phyloP scores from a whole-genome alignment of 1,140 invertebrate species.

The Pachypsylla venusta region DNA sequence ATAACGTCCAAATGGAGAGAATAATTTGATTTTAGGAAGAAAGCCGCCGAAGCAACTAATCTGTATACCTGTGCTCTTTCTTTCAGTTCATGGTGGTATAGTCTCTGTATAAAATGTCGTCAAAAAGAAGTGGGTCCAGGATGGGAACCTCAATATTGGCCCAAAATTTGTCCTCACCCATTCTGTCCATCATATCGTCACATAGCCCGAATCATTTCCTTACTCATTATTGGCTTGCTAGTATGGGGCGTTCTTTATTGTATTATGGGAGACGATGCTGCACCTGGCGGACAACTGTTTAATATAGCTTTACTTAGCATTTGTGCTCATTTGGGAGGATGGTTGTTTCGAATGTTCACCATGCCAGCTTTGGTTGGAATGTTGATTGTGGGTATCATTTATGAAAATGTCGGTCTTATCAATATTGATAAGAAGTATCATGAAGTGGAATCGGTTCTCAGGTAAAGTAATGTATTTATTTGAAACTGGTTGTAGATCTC shows the following conservation, averaged over 20 bases:
- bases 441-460: slow-evolving; percentile 45
- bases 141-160: slow-evolving; percentile 62
- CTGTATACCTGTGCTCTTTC: too few species aligned
- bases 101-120: slow-evolving; percentile 51
- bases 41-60: too few species aligned
- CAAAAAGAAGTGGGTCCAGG: slow-evolving; percentile 48
- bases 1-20: too few species aligned
- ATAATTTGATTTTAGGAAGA: too few species aligned
- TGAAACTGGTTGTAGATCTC: neutral
- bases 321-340: slow-evolving; percentile 64
- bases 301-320: slow-evolving; percentile 55
- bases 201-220: slow-evolving; percentile 50
- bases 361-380: slow-evolving; percentile 76
- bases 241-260: slow-evolving; percentile 58
- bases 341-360: slow-evolving; percentile 53
- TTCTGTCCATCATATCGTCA: slow-evolving; percentile 64
- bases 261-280: slow-evolving; percentile 54
- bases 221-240: slow-evolving; percentile 52
- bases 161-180: slow-evolving; percentile 57
- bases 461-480: too few species aligned
- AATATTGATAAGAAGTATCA: slow-evolving; percentile 45
- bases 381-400: slow-evolving; percentile 61
- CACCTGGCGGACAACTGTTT: slow-evolving; percentile 63
- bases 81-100: slow-evolving; percentile 52
- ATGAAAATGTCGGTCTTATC: slow-evolving; percentile 62